Base-by-base conservation (phyloP, 2,113 vertebrate species). In the Python bivittatus region DNA sequence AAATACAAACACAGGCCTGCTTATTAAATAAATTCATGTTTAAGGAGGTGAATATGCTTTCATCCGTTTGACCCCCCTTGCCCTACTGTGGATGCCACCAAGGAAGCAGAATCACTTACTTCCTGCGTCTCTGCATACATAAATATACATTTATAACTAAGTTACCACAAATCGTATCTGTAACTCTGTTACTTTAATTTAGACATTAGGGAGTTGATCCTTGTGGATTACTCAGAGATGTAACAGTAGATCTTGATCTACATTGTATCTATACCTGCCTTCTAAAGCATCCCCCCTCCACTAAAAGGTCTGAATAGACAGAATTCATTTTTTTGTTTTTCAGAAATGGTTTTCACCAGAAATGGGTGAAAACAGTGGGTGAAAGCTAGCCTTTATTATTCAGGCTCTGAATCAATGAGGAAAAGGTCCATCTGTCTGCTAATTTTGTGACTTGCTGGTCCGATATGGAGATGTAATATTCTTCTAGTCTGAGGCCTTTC, bases 1-100 rank as follows among this genome's bases (percentile, higher is more conserved):
- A 38, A 1, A 93, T 93, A 93, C 84, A 94, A 84, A 92, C 94
- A 17, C 92, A 90, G 68, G 20, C n/a, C n/a, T 38, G 33, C 38
- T 79, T 79, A 79, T 79, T 79, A 79, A 79, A 79, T 38, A 79
- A 68, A 68, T 68, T 68, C 6, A 38, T 38, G 68, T 79, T 38
- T 38, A 79, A n/a, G n/a, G n/a, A 79, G 15, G 68, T 17, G 20
- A 79, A 8, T 38, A 79, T 20, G n/a, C 15, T 38, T 79, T 64
- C 38, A 38, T 38, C 68, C 17, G 6, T 38, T 79, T 79, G 68
- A 38, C 68, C 38, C 15, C 15, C 15, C 6, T 38, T 79, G n/a
- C 15, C 38, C n/a, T 33, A 15, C 64, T 17, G 13, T 33, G 13
- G 64, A 17, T 15, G 29, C 48, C 29, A 72, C 2, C 64, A 17